These are phyloP conservation scores for Mohoua ochrocephala DNA, from an alignment of 2,113 vertebrate genomes.

Conservation along the genomic window DNA sequence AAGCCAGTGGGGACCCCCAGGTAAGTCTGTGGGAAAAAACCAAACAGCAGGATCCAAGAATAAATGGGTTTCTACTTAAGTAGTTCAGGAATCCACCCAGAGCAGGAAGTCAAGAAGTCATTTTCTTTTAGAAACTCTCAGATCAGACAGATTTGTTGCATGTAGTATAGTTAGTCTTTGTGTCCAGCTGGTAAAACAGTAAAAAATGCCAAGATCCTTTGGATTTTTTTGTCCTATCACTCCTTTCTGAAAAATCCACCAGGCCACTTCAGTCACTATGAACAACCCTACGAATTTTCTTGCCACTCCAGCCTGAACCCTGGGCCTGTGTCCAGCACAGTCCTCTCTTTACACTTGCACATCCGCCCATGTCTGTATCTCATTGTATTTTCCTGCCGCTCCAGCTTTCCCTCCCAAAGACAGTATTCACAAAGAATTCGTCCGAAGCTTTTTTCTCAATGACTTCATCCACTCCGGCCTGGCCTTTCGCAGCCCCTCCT, in stretches of 20 bases:
- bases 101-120: background rate
- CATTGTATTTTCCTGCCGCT: background rate
- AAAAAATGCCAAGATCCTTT: background rate
- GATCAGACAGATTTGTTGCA: background rate
- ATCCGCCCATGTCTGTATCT: background rate
- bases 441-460: background rate
- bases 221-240: background rate
- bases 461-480: constrained; percentile 9
- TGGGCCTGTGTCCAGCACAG: background rate
- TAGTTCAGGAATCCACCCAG: background rate
- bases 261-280: background rate
- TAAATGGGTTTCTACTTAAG: background rate
- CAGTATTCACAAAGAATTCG: constrained; percentile 34
- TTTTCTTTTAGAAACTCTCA: background rate
- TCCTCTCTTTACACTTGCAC: background rate
- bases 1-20: constrained; percentile 84
- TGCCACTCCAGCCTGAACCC: background rate
- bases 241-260: background rate
- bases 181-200: background rate
- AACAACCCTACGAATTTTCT: background rate
- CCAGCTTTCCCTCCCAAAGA: constrained; percentile 31
- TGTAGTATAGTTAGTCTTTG: background rate
- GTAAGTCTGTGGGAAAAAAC: constrained; percentile 64
- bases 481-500: background rate
- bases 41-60: background rate